Evolutionary conservation across 2,113 vertebrate species (phyloP).

Genomic region (Hiodon alosoides): DNA sequence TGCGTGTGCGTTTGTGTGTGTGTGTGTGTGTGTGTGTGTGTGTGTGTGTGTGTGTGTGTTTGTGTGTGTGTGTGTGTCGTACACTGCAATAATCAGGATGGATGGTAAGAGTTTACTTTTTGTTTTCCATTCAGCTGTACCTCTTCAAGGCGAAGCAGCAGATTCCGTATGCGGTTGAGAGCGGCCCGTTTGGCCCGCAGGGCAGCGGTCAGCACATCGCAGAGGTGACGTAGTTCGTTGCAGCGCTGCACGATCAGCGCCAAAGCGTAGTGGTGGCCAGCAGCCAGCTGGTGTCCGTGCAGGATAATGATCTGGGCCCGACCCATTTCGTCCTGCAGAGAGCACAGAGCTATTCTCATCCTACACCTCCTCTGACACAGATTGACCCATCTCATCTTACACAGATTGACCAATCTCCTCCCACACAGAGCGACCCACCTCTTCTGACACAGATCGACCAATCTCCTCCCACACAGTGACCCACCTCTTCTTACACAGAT

Average conservation of each 20-base stretch:
- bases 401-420: too few species aligned
- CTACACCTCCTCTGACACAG: too few species aligned
- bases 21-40: not conserved
- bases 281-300: constrained; percentile 84
- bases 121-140: constrained; percentile 46
- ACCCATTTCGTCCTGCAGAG: constrained; percentile 72
- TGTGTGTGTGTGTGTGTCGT: too few species aligned
- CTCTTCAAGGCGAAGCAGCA: constrained; percentile 78
- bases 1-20: not conserved
- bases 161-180: constrained; percentile 70
- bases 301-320: constrained; percentile 79
- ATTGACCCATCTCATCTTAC: too few species aligned
- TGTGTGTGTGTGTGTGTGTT: too few species aligned
- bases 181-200: constrained; percentile 65
- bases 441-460: too few species aligned
- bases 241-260: constrained; percentile 90
- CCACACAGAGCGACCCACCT: too few species aligned
- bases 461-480: too few species aligned
- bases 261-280: constrained; percentile 88
- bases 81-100: too few species aligned
- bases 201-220: constrained; percentile 71
- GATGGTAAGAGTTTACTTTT: too few species aligned
- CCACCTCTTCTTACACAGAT: too few species aligned
- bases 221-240: constrained; percentile 82
- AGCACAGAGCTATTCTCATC: not conserved